These are phyloP conservation scores for Pelmatolapia mariae DNA, from an alignment of 2,113 vertebrate genomes.

Conservation along the genomic window DNA sequence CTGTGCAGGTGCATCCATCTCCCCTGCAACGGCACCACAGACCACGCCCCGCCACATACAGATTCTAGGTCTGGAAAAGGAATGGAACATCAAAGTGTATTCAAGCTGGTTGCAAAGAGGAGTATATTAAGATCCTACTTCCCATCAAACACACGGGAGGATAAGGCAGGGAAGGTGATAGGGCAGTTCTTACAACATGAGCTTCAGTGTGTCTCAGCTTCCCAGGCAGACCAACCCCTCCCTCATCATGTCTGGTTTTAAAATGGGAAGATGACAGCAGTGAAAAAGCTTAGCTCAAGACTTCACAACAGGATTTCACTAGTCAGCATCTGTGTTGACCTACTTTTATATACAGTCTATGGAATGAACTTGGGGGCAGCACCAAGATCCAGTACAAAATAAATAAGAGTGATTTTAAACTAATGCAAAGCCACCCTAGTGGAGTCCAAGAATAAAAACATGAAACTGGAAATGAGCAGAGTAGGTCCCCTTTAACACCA, in stretches of 20 bases:
- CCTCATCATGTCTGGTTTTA: background rate
- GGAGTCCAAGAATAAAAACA: background rate
- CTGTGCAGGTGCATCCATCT: rapidly evolving
- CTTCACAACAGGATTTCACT: rapidly evolving
- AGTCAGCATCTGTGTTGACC: background rate
- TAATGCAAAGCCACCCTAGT: background rate
- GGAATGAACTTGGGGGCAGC: background rate
- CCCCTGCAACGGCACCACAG: background rate
- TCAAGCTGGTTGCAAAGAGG: background rate
- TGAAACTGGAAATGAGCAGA: background rate
- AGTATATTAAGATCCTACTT: background rate
- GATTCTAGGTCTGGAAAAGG: background rate
- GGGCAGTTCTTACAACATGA: background rate
- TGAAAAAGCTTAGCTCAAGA: background rate
- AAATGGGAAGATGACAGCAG: background rate
- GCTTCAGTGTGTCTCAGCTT: background rate
- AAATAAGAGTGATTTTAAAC: background rate
- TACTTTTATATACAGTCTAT: background rate
- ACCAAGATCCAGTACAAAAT: background rate
- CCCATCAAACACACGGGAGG: background rate
- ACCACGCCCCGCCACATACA: rapidly evolving
- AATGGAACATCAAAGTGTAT: background rate
- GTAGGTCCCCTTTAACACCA: background rate
- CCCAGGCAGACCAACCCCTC: background rate
- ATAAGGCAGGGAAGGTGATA: rapidly evolving